Conservation (phyloP, 92 coral and sea anemone species). For the Parazoanthus darwini region DNA sequence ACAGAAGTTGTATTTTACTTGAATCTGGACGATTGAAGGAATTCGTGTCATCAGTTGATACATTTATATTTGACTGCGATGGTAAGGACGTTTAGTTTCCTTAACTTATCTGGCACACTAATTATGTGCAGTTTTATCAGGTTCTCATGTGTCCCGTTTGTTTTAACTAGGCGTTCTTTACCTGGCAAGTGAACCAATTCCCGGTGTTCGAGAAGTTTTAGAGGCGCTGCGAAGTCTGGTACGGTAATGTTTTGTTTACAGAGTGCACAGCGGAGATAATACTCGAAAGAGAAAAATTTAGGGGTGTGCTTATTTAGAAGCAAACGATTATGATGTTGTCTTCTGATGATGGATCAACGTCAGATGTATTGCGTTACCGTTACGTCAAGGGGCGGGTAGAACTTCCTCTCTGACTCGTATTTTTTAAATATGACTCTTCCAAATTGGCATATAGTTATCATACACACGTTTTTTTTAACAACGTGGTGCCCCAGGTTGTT, state of each 20-base stretch:
- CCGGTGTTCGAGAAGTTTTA: constrained; percentile 29
- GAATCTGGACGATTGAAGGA: not conserved
- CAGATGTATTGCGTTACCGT: not conserved
- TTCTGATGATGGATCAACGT: not conserved
- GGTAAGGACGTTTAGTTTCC: not conserved
- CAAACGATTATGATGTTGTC: not conserved
- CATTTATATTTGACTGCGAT: constrained; percentile 41
- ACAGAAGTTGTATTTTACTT: constrained; percentile 9
- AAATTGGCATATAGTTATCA: no score
- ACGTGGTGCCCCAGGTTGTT: no score
- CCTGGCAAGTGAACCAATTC: constrained; percentile 5
- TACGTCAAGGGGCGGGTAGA: not conserved
- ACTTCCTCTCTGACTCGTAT: no score
- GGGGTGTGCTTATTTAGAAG: no score
- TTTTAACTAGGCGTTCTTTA: constrained; percentile 13
- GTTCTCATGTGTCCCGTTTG: not conserved
- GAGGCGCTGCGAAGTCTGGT: constrained; percentile 22
- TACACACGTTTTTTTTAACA: no score
- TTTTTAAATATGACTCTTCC: not conserved
- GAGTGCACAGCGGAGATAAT: not conserved
- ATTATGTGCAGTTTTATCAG: not conserved
- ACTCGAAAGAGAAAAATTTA: not conserved
- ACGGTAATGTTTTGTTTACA: constrained; percentile 6
- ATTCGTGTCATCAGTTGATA: constrained; percentile 18
- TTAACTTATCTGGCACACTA: not conserved